Conservation (phyloP, 2,888 invertebrate genomes). For the Agrotis puta region DNA sequence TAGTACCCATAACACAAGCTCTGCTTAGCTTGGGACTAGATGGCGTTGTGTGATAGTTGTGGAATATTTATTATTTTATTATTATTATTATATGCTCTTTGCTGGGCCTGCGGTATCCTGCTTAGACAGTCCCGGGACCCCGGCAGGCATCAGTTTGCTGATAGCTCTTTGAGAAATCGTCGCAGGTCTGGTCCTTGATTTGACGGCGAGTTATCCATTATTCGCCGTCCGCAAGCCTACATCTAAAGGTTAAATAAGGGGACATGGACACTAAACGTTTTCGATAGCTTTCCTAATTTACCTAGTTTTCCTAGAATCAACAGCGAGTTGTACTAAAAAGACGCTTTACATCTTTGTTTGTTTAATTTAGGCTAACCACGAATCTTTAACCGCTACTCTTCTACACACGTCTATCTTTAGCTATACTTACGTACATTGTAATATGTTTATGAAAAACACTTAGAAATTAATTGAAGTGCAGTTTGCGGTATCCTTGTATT, state of each 20-base stretch:
- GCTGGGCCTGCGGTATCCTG: too few relatives aligned
- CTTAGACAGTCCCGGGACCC: too few relatives aligned
- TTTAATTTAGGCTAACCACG: slow-evolving; percentile 56
- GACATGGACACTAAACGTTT: slow-evolving; percentile 30
- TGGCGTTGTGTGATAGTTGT: too few relatives aligned
- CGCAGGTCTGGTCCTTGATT: too few relatives aligned
- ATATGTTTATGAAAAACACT: slow-evolving; percentile 9
- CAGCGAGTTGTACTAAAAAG: slow-evolving; percentile 41
- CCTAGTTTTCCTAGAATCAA: slow-evolving; percentile 42
- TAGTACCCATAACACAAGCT: too few relatives aligned
- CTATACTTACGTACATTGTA: not conserved
- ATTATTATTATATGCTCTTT: too few relatives aligned
- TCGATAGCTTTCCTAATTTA: slow-evolving; percentile 28
- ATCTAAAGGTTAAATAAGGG: not conserved
- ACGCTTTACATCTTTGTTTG: slow-evolving; percentile 48
- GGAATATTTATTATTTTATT: too few relatives aligned
- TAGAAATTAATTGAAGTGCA: slow-evolving; percentile 33
- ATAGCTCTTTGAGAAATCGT: too few relatives aligned
- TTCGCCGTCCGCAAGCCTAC: too few relatives aligned
- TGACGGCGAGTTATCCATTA: too few relatives aligned
- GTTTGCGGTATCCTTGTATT: slow-evolving; percentile 19
- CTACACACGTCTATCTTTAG: slow-evolving; percentile 17
- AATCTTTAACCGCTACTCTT: slow-evolving; percentile 48
- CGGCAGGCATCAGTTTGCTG: too few relatives aligned
- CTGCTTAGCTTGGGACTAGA: too few relatives aligned